A percentile compares a stretch with the other conserved stretches of the same genome.
Conservation (phyloP, 1,140 invertebrate species). For the Eupristina koningsbergeri region DNA sequence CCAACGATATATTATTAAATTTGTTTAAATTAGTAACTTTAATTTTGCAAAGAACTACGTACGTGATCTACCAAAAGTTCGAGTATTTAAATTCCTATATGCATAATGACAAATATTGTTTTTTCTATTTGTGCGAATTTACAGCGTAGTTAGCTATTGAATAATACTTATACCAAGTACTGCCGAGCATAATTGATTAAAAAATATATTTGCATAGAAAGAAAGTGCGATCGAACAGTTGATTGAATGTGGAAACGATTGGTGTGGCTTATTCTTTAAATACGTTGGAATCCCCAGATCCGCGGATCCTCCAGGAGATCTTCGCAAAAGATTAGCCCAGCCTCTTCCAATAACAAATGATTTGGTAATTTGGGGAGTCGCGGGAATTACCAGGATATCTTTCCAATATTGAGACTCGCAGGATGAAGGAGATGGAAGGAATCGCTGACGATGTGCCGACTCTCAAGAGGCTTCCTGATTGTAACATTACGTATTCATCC, state of each 20-base stretch:
- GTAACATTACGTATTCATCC: conserved; percentile 58
- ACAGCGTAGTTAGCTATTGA: neutral
- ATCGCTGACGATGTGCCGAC: neutral
- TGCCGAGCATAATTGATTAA: neutral
- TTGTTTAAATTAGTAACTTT: too few species aligned
- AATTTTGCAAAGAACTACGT: too few species aligned
- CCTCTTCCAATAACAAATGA: neutral
- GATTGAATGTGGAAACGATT: neutral
- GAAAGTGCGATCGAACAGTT: neutral
- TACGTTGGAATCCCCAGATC: neutral
- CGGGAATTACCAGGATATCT: neutral
- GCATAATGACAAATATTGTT: too few species aligned
- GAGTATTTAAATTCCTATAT: too few species aligned
- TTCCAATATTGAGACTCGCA: neutral
- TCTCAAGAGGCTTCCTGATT: conserved; percentile 49
- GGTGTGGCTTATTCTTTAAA: neutral
- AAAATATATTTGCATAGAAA: neutral
- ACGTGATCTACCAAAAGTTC: too few species aligned
- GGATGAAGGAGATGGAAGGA: neutral
- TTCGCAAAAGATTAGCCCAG: neutral
- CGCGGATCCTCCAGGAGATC: neutral
- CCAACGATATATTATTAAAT: too few species aligned
- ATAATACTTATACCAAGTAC: neutral
- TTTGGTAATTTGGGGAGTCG: neutral
- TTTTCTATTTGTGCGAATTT: too few species aligned